Evolutionary conservation across 2,113 vertebrate genomes (phyloP), one percentile per base, ranked within the genome.

Genomic region (Marmota monax): DNA sequence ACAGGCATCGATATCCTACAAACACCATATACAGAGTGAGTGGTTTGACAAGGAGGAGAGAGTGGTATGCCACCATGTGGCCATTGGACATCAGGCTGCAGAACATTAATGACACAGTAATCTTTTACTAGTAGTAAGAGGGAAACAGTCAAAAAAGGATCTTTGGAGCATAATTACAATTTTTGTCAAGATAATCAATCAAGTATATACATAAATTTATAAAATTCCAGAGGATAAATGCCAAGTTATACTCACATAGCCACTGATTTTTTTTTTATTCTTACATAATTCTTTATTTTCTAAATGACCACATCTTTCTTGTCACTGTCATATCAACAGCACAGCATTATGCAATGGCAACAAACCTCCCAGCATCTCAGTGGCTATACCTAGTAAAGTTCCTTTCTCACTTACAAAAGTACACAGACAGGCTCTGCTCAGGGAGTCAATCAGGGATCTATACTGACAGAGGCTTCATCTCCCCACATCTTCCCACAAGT

Each of bases 161-260:
- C 56, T 39, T 86, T 51, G 7, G 1, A 93, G 22, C 7, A 53
- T 53, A 58, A 76, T 22, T 13, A 4, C 42, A 87, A 32, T 85
- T 92, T 51, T 90, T 84, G 48, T 45, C 39, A 97, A 84, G 51
- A 88, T 67, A 84, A 10, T 17, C 51, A 92, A 85, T 87, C 1
- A 74, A 77, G 32, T 22, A 58, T 1, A 39, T 7, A 18, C 8
- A 93, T 34, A 89, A 56, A 77, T 58, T 45, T 56, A 72, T 51
- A 87, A 87, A 94, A 39, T 56, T 70, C 25, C 42, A 77, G 37
- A 48, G 20, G 6, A 58, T 72, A 90, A 69, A 69, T 20, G n/a
- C 39, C 32, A 84, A 94, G 18, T 39, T 39, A 84, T 45, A 76
- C 34, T 65, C 37, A 10, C 4, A 69, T 20, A 80, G 42, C 37